phyloP scores from a whole-genome alignment of 2,797 vertebrate genomes.

The Propithecus deckenii region DNA sequence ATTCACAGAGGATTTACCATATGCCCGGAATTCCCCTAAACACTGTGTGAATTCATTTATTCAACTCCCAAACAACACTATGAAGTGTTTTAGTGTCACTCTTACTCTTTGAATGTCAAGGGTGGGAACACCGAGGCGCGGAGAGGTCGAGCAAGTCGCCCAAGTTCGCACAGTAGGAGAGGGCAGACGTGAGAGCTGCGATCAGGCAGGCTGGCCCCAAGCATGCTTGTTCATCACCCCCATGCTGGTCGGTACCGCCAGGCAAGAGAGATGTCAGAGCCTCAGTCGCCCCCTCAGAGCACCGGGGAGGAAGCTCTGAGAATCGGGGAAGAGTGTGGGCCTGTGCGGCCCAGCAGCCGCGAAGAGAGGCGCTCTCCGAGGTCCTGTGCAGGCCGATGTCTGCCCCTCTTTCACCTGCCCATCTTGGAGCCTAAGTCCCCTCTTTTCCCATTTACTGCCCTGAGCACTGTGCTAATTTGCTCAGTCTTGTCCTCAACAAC shows the following conservation, averaged over 20 bases:
- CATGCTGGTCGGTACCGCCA: not conserved
- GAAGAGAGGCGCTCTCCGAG: not conserved
- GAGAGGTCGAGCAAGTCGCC: not conserved
- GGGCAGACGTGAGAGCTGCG: not conserved
- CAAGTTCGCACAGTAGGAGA: not conserved
- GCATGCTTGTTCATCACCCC: not conserved
- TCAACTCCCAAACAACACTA: not conserved
- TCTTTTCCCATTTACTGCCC: not conserved
- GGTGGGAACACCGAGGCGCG: not conserved
- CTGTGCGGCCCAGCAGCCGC: not conserved
- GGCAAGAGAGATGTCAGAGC: not conserved
- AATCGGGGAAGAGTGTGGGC: not conserved
- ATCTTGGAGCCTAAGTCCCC: not conserved
- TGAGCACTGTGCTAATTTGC: not conserved
- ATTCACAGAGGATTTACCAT: not conserved
- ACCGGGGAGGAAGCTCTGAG: not conserved
- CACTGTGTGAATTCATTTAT: not conserved
- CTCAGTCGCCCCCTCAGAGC: not conserved
- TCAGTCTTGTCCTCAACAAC: not conserved
- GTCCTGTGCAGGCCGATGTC: rapidly evolving
- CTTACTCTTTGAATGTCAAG: not conserved
- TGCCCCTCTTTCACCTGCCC: too few species aligned
- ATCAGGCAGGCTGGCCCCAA: not conserved
- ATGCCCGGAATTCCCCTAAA: not conserved
- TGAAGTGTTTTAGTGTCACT: not conserved